Base-by-base conservation (phyloP, 1,140 invertebrate genomes). In the Psilanteris sp. region DNA sequence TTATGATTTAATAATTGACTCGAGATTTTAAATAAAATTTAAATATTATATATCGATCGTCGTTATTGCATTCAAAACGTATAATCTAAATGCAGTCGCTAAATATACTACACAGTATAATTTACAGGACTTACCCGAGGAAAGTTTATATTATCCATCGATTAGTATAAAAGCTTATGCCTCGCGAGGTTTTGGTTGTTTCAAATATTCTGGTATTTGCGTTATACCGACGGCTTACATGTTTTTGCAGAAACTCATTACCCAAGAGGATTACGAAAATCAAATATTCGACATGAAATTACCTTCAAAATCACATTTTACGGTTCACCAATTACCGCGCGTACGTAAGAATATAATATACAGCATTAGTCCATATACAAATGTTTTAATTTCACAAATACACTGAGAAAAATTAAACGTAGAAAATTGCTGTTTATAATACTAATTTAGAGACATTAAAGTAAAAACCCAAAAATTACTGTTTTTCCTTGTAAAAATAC, bases 121-220 rank as follows among this genome's bases (percentile, higher is more conserved):
- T 62, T 50, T 46, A 79, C 50, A 91, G 91, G 83, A 89, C 77
- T 59, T 90, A 81, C 72, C 86, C 57, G 57, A 83, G 14, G 77
- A 86, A 5, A 81, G 89, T 29, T 79, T 87, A 18, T 90, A 90
- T 50, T 89, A 87, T 32, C 90, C 91, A 16, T 84, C 89, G 11
- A 79, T 92, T 7, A 87, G 80, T 4, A 87, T 92, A 46, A 90
- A 89, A 78, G 82, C 91, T n/a, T 92, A 89, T 59, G 91, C 92
- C 62, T 90, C 88, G n/a, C 86, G 89, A 46, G 89, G 89, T 48
- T 91, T 92, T 66, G 91, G 91, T 10, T 88, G 89, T 52, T 90
- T 89, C 46, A 82, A 89, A 11, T 91, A 90, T 57, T 82, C 86
- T 5, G 92, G 91, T 4, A 86, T 89, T 7, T 89, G 89, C 67